phyloP scores from a whole-genome alignment of 2,797 vertebrate species.

The Anableps anableps region DNA sequence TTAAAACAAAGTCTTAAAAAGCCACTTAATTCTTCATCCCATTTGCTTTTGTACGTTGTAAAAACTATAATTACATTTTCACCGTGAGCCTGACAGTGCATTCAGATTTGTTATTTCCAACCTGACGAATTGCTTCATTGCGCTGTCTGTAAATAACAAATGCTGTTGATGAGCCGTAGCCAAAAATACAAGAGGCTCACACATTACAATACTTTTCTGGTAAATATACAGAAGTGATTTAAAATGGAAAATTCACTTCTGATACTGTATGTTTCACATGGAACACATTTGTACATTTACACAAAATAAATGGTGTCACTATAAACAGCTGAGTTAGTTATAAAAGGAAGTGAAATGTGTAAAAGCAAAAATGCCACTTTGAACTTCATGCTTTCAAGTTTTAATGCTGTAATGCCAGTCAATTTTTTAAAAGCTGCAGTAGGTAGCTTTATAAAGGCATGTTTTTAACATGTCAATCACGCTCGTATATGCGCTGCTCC shows the following conservation, averaged over 20 bases:
- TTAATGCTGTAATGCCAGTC: not conserved
- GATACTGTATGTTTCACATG: conserved; percentile 23
- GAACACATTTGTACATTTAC: not conserved
- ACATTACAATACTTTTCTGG: conserved; percentile 12
- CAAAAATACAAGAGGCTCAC: conserved; percentile 41
- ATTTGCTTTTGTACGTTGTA: conserved; percentile 35
- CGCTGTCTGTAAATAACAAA: conserved; percentile 54
- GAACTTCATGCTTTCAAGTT: not conserved
- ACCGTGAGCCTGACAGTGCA: conserved; percentile 55
- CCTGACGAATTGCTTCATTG: conserved; percentile 53
- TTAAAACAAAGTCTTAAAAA: conserved; percentile 33
- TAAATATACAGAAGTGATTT: conserved; percentile 3
- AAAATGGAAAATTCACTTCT: not conserved
- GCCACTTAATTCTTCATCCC: conserved; percentile 15
- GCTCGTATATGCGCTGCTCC: too few species aligned
- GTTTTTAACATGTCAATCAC: too few species aligned
- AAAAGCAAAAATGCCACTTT: not conserved
- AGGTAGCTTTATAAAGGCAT: too few species aligned
- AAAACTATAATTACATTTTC: conserved; percentile 58
- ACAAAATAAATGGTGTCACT: not conserved
- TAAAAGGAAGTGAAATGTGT: not conserved
- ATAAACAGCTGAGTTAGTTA: not conserved
- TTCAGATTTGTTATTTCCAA: conserved; percentile 47
- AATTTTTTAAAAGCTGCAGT: too few species aligned
- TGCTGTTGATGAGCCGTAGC: conserved; percentile 37